Percentiles rank a stretch among this genome's conserved stretches.
Conservation (phyloP, 2,888 invertebrate genomes). For the Piscicola geometra region DNA sequence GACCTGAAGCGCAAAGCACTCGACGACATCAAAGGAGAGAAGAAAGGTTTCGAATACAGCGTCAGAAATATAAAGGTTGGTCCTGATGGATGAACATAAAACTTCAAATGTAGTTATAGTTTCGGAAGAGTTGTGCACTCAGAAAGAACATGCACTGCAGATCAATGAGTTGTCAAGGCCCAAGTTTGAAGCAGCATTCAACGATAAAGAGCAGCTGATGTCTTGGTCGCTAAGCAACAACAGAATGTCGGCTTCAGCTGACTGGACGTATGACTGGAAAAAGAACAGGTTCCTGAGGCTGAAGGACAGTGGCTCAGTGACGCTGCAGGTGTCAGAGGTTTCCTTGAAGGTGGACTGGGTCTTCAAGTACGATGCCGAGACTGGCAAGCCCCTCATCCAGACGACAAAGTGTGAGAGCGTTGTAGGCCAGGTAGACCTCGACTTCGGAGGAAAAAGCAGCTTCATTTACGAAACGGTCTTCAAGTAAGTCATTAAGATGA, state of each 20-base stretch:
- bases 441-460: slow-evolving; percentile 33
- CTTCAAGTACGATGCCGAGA: background rate
- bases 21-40: background rate
- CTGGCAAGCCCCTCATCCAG: slow-evolving; percentile 13
- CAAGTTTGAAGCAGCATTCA: background rate
- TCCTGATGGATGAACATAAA: background rate
- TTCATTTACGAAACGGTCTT: slow-evolving; percentile 33
- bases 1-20: background rate
- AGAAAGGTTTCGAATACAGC: slow-evolving; percentile 12
- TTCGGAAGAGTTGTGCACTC: background rate
- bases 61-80: slow-evolving; percentile 20
- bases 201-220: background rate
- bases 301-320: slow-evolving; percentile 13
- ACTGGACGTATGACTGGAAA: slow-evolving; percentile 10
- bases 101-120: background rate
- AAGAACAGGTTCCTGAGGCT: slow-evolving; percentile 19
- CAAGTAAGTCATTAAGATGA: background rate
- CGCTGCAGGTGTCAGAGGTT: background rate
- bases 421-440: slow-evolving; percentile 27
- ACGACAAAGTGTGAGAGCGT: slow-evolving; percentile 14
- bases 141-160: background rate
- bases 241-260: background rate
- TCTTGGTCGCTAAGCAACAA: slow-evolving; percentile 8
- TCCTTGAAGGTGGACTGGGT: background rate
- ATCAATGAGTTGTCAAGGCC: slow-evolving; percentile 13